Base-by-base conservation (phyloP, 2,797 vertebrate genomes). In the Protosalanx chinensis region DNA sequence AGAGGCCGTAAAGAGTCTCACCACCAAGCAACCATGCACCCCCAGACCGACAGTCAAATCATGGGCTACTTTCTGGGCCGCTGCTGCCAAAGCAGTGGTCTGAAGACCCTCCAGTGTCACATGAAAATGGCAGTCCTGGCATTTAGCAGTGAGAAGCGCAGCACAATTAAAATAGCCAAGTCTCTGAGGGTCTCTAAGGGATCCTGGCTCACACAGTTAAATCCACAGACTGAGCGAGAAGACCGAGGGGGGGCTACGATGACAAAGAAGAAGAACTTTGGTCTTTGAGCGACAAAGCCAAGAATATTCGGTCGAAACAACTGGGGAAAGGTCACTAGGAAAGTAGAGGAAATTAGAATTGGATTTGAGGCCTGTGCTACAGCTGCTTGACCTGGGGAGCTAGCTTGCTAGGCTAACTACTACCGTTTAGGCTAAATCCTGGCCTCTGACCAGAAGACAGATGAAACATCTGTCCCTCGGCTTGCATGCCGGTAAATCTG, bases 11-110 rank as follows among this genome's bases (percentile, higher is more conserved):
- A 71, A 59, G 61, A 72, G 35, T 58, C 74, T 75, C 72, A 78
- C 53, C 72, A 71, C 61, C 49, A 49, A 78, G 65, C 74, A 73
- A 53, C 57, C 74, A 79, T 72, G 77, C 81, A 78, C 79, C 68
- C 41, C 74, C 63, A 18, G 71, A 81, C 76, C 79, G 76, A 78
- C 68, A 82, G 27, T 23, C 37, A 72, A 53, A 35, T 20, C 68
- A 68, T 72, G 57, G 4, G 58, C 33, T 70, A 41, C 72, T 76
- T 80, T 75, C 68, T 35, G 4, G 18, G 13, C 16, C 16, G 7
- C 51, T 57, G 30, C 51, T 68, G 66, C 66, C 66, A 57, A 68
- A 46, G 51, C 15, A 10, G n/a, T n/a, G 49, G 29, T 74, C 77
- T 76, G 69, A 35, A 72, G 63, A 58, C 71, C 66, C 72, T 77